Percentiles rank a stretch among this genome's conserved stretches.
Evolutionary conservation across 1,140 invertebrate species (phyloP).

Genomic region (Drosophila varians): DNA sequence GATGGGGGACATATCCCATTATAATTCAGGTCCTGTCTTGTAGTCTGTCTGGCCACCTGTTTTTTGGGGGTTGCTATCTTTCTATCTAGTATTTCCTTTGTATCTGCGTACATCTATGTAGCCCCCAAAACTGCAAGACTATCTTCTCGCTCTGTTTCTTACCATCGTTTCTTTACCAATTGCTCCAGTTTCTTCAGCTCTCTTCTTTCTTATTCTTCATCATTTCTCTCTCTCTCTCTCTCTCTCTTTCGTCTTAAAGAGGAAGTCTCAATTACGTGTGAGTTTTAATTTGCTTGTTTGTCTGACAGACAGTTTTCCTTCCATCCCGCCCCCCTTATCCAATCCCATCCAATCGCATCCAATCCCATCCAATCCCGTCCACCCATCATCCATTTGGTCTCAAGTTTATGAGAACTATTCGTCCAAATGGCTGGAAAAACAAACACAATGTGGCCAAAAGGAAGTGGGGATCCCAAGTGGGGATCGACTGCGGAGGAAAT

Average conservation of each 20-base stretch:
- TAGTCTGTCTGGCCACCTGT: too few relatives aligned
- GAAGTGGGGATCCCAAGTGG: too few relatives aligned
- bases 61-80: too few relatives aligned
- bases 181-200: constrained; percentile 57
- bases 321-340: background rate
- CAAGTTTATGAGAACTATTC: constrained; percentile 46
- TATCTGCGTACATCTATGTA: background rate
- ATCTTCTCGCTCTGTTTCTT: constrained; percentile 32
- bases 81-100: too few relatives aligned
- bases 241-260: constrained; percentile 44
- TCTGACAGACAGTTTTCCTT: constrained; percentile 48
- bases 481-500: background rate
- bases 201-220: background rate
- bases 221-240: constrained; percentile 7
- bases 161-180: constrained; percentile 57
- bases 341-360: background rate
- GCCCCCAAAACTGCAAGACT: too few relatives aligned
- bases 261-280: constrained; percentile 74
- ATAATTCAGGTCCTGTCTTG: too few relatives aligned
- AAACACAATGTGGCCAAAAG: constrained; percentile 20
- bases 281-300: constrained; percentile 57
- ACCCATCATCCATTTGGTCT: constrained; percentile 9
- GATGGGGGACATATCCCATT: too few relatives aligned
- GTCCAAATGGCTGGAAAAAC: constrained; percentile 13
- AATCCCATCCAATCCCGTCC: background rate